A percentile compares a stretch with the other conserved stretches of the same genome.
Conservation (phyloP, 2,888 invertebrate species). For the Cosmia trapezina region DNA sequence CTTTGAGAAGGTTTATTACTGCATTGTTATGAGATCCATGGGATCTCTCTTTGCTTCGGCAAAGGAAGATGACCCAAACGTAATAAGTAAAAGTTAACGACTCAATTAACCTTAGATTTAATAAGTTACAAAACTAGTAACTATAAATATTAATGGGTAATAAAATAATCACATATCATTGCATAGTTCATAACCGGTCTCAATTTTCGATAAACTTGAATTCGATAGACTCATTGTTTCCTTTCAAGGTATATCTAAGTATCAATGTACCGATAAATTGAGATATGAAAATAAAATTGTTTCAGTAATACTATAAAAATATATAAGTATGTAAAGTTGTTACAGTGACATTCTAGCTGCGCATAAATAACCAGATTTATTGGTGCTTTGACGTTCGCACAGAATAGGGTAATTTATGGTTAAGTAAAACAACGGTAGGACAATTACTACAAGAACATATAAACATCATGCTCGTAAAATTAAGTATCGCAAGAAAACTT, state of each 20-base stretch:
- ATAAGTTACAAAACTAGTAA: slow-evolving; percentile 12
- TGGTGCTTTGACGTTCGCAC: slow-evolving; percentile 29
- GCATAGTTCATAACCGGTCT: slow-evolving; percentile 6
- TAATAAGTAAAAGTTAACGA: too few relatives aligned
- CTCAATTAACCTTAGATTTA: neutral
- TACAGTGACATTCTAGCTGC: slow-evolving; percentile 27
- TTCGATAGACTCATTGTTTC: slow-evolving; percentile 45
- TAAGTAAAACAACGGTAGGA: slow-evolving; percentile 10
- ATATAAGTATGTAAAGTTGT: neutral
- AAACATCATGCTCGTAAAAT: slow-evolving; percentile 24
- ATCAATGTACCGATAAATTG: slow-evolving; percentile 26
- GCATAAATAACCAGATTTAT: slow-evolving; percentile 51
- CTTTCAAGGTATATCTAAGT: slow-evolving; percentile 21
- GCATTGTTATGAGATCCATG: neutral
- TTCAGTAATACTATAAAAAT: slow-evolving; percentile 33
- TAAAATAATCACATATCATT: too few relatives aligned
- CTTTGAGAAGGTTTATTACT: neutral
- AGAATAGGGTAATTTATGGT: slow-evolving; percentile 44
- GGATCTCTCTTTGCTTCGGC: too few relatives aligned
- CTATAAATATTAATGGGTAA: too few relatives aligned
- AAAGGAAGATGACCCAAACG: slow-evolving; percentile 1
- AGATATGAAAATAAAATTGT: slow-evolving; percentile 27
- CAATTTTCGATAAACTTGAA: slow-evolving; percentile 32
- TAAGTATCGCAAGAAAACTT: slow-evolving; percentile 20
- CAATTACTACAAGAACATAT: slow-evolving; percentile 37